A percentile compares a stretch with the other conserved stretches of the same genome.
These are phyloP conservation scores for Pemphigus obesinymphae DNA, from an alignment of 1,140 invertebrate species.

Conservation along the genomic window DNA sequence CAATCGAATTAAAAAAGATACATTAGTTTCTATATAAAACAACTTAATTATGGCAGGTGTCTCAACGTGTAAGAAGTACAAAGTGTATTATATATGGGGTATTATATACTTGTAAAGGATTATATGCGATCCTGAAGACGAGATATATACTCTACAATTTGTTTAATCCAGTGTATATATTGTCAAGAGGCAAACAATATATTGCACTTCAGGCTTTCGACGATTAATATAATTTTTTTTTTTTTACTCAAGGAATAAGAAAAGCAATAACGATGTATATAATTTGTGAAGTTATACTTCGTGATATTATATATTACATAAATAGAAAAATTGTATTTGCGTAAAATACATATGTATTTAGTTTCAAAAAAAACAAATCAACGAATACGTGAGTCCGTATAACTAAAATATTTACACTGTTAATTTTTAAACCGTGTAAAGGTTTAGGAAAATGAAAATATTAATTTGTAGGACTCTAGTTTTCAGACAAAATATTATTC, in stretches of 20 bases:
- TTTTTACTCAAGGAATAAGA: too few species aligned
- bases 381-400: too few species aligned
- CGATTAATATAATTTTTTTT: too few species aligned
- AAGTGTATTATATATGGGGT: background rate
- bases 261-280: too few species aligned
- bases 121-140: background rate
- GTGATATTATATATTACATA: too few species aligned
- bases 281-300: too few species aligned
- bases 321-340: too few species aligned
- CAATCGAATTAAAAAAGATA: background rate
- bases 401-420: background rate
- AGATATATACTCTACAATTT: background rate
- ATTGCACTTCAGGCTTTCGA: background rate
- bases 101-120: constrained; percentile 22
- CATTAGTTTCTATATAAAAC: background rate
- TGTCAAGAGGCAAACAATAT: constrained; percentile 2
- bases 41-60: background rate
- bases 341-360: too few species aligned
- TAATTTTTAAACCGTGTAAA: background rate
- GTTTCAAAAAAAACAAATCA: too few species aligned
- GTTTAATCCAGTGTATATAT: background rate
- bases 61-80: background rate
- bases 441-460: background rate
- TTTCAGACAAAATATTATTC: background rate
- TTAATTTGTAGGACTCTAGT: background rate